A percentile compares a stretch with the other conserved stretches of the same genome.
Evolutionary conservation across 2,888 invertebrate genomes (phyloP).

Genomic region (Rotaria macrura): DNA sequence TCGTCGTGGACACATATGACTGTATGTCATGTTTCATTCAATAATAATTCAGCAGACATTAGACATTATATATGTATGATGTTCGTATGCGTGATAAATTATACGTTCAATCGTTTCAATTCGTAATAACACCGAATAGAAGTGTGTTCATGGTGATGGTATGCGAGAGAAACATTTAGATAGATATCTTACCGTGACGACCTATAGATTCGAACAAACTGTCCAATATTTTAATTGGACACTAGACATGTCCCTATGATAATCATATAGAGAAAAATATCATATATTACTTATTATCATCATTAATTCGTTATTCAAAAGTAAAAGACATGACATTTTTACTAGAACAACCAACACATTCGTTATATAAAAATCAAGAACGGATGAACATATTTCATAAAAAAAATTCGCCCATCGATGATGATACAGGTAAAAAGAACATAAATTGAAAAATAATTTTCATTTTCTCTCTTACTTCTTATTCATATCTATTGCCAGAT

Average conservation of each 20-base stretch:
- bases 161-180: neutral
- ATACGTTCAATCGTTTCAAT: neutral
- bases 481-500: neutral
- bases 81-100: neutral
- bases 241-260: neutral
- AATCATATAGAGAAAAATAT: neutral
- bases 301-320: neutral
- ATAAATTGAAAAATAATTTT: neutral
- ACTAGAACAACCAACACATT: neutral
- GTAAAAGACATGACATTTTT: neutral
- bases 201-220: neutral
- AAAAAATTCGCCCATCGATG: neutral
- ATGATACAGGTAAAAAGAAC: neutral
- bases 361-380: neutral
- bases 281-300: neutral
- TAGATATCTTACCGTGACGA: neutral
- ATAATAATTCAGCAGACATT: neutral
- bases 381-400: neutral
- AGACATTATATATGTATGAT: neutral
- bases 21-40: neutral
- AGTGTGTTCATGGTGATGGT: neutral
- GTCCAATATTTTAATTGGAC: neutral
- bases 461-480: too few relatives aligned
- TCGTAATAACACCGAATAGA: neutral
- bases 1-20: too few relatives aligned